Evolutionary conservation across 2,113 vertebrate species (phyloP), one percentile per base, ranked within the genome.

Genomic region (Nestor notabilis): DNA sequence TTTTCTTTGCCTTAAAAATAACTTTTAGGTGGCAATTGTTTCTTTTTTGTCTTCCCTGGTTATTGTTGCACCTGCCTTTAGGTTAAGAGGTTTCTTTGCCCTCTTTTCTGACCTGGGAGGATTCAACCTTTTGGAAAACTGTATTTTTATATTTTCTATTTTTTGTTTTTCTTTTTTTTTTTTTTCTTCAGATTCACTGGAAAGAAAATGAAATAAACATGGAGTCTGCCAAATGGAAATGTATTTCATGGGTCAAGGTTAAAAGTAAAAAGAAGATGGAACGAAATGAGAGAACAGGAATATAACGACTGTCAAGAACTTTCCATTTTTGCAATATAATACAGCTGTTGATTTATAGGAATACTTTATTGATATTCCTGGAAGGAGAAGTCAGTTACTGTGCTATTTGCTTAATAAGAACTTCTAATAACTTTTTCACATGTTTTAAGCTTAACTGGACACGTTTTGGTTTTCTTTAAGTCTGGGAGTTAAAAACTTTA

Each of bases 161-260:
- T 47, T 47, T 43, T 49, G 83, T 84, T 88, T 61, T 89, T 37
- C 7, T 80, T 16, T 5, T 0, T 84, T 52, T 25, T 76, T 66
- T 69, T 60, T 61, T 92, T 27, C 97, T 96, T 70, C 89, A 98
- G 98, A 71, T 87, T 94, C 82, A 69, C 79, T 93, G 91, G 93
- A 84, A 92, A 64, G 70, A 96, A 47, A 44, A 83, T 92, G 88
- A 72, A 91, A 56, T 87, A 89, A 95, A 41, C 47, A 95, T 90
- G 95, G 83, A 87, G 14, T 85, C 68, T 83, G 50, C 90, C 78
- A 92, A 93, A 71, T 77, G 93, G 90, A 84, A 97, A 79, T 89
- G 20, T 77, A 53, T 89, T 92, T 97, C 80, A 49, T 37, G 46
- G 56, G 8, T 87, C 64, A 60, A 53, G 53, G 85, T 88, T 74